Percentiles rank a stretch among this genome's conserved stretches.
Evolutionary conservation across 2,888 invertebrate species (phyloP).

Genomic region (Gastrophysa polygoni): DNA sequence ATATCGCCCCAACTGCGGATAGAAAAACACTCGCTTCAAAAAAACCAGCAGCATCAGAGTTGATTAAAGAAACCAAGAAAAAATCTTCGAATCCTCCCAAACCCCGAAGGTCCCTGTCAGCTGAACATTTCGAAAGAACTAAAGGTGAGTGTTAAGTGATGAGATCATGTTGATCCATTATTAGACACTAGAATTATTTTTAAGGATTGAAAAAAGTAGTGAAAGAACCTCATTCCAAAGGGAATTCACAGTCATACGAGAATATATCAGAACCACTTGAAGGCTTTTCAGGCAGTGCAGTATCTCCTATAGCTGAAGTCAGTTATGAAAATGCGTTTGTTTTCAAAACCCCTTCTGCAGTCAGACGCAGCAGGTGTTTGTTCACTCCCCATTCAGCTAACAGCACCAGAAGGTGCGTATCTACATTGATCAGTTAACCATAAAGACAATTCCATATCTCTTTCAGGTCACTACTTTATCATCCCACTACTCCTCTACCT

Average conservation of each 20-base stretch:
- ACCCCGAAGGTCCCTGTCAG: neutral
- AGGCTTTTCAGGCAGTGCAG: neutral
- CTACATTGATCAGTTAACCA: too few species aligned
- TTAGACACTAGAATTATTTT: too few species aligned
- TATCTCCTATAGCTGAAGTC: slow-evolving; percentile 34
- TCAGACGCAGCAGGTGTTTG: slow-evolving; percentile 31
- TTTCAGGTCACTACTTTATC: slow-evolving; percentile 17
- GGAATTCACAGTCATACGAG: neutral
- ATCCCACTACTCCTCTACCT: slow-evolving; percentile 19
- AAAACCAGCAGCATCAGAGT: neutral
- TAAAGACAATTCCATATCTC: too few species aligned
- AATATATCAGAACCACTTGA: neutral
- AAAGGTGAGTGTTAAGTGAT: slow-evolving; percentile 34
- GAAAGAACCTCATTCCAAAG: too few species aligned
- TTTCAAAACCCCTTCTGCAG: slow-evolving; percentile 41
- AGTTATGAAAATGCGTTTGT: slow-evolving; percentile 20
- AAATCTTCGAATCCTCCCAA: neutral
- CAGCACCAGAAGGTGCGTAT: slow-evolving; percentile 16
- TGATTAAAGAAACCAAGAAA: neutral
- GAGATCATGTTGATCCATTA: too few species aligned
- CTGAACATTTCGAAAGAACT: slow-evolving; percentile 42
- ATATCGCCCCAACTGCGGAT: neutral
- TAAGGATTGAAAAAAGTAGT: neutral
- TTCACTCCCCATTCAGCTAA: slow-evolving; percentile 21
- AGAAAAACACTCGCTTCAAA: neutral